Evolutionary conservation across 1,140 invertebrate species (phyloP), one percentile per base, ranked within the genome.

Genomic region (Platyscapa corneri): DNA sequence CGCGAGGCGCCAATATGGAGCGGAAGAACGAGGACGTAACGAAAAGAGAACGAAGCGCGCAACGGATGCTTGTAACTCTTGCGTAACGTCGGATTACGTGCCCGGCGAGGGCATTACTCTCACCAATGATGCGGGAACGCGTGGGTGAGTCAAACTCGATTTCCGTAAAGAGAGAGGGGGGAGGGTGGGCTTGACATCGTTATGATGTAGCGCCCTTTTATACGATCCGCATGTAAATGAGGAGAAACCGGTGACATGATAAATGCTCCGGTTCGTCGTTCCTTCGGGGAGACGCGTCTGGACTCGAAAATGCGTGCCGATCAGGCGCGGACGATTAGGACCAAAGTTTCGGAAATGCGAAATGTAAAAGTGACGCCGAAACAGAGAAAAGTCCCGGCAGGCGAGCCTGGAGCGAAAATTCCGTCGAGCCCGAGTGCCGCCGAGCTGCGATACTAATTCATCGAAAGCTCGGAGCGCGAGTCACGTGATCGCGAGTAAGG

Each of bases 181-280:
- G 27, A 6, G 27, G 60, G 60, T 32, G 30, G 30, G 65, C 65
- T 81, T 60, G 82, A 83, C 74, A 27, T 76, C 60, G 76, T 76
- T 76, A 76, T 76, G 82, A 83, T 83, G 34, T 64, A 83, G 72
- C 34, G 74, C 30, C 74, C 72, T 60, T 56, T 82, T 74, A 76
- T 65, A n/a, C 82, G 82, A 76, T 83, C 37, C 18, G 74, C 74
- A 65, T 83, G 72, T 65, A 74, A 82, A 82, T 74, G 27, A 82
- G 67, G 30, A 56, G 42, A 27, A 32, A 23, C 39, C 16, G 46
- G 56, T 16, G 65, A 81, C 46, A 32, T 7, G 30, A 32, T 76
- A 76, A 53, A 76, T 27, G 42, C 42, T 27, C 37, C 32, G 6
- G 10, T 53, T 56, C 14, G 0, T 76, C 12, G 75, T 18, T 70